Evolutionary conservation across 2,797 vertebrate species (phyloP).

Genomic region (Alca torda): DNA sequence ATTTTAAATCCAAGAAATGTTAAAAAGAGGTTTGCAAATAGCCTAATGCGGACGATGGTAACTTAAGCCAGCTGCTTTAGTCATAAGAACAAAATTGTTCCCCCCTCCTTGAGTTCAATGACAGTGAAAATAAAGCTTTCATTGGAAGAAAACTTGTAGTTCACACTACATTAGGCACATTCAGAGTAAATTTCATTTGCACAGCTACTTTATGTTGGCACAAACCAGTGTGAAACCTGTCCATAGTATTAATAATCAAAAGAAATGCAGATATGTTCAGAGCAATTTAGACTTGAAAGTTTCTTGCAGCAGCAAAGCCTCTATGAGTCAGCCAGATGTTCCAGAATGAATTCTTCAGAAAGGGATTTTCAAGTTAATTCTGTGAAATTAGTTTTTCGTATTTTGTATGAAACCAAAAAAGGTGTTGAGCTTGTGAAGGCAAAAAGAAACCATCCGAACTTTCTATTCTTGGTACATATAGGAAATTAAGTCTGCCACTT

Average conservation of each 20-base stretch:
- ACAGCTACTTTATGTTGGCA: slow-evolving; percentile 47
- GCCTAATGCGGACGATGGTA: not conserved
- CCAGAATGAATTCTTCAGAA: slow-evolving; percentile 71
- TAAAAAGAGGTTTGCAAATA: slow-evolving; percentile 8
- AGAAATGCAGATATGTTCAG: slow-evolving; percentile 52
- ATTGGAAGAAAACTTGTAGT: not conserved
- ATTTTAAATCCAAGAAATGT: not conserved
- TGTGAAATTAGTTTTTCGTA: slow-evolving; percentile 68
- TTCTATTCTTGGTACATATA: not conserved
- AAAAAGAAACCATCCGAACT: not conserved
- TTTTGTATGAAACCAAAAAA: slow-evolving; percentile 34
- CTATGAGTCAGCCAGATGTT: slow-evolving; percentile 66
- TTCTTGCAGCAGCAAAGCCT: slow-evolving; percentile 61
- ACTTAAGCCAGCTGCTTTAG: slow-evolving; percentile 4
- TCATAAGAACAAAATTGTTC: slow-evolving; percentile 6
- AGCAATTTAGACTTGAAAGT: slow-evolving; percentile 56
- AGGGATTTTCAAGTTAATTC: slow-evolving; percentile 57
- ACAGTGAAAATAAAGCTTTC: slow-evolving; percentile 48
- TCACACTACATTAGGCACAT: slow-evolving; percentile 29
- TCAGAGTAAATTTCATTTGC: slow-evolving; percentile 47
- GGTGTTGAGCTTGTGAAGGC: not conserved
- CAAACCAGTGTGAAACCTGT: slow-evolving; percentile 47
- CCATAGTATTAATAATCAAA: slow-evolving; percentile 69
- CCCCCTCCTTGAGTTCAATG: slow-evolving; percentile 5
- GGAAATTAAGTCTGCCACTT: slow-evolving; percentile 15